phyloP scores from a whole-genome alignment of 1,140 invertebrate species.

The Cherax quadricarinatus region DNA sequence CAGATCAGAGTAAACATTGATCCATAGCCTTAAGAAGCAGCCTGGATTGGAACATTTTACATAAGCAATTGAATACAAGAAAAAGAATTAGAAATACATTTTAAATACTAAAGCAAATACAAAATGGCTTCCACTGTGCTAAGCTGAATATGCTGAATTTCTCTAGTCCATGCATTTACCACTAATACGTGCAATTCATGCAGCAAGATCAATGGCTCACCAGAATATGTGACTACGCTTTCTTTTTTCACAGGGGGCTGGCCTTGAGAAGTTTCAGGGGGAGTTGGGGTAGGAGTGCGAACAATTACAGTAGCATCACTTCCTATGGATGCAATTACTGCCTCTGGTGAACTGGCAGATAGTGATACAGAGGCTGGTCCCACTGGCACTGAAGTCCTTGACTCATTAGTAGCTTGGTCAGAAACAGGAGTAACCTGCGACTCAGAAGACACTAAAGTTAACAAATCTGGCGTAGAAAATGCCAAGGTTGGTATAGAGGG shows the following conservation, averaged over 20 bases:
- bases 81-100: not conserved
- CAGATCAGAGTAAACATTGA: too few species aligned
- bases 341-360: constrained; percentile 49
- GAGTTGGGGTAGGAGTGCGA: constrained; percentile 72
- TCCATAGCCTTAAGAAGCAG: too few species aligned
- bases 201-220: constrained; percentile 39
- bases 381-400: constrained; percentile 8
- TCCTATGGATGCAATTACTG: constrained; percentile 72
- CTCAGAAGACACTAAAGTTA: not conserved
- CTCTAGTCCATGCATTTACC: constrained; percentile 14
- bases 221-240: constrained; percentile 70
- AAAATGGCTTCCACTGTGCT: not conserved
- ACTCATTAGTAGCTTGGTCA: constrained; percentile 19
- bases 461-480: constrained; percentile 25
- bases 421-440: not conserved
- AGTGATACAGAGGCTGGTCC: constrained; percentile 12
- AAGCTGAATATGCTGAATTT: not conserved
- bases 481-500: not conserved
- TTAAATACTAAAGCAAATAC: not conserved
- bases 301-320: constrained; percentile 73
- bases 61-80: not conserved
- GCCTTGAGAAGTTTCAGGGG: constrained; percentile 40
- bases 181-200: not conserved
- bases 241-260: constrained; percentile 63
- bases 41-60: too few species aligned